phyloP scores from a whole-genome alignment of 2,113 vertebrate genomes.

The Pyrgilauda ruficollis region DNA sequence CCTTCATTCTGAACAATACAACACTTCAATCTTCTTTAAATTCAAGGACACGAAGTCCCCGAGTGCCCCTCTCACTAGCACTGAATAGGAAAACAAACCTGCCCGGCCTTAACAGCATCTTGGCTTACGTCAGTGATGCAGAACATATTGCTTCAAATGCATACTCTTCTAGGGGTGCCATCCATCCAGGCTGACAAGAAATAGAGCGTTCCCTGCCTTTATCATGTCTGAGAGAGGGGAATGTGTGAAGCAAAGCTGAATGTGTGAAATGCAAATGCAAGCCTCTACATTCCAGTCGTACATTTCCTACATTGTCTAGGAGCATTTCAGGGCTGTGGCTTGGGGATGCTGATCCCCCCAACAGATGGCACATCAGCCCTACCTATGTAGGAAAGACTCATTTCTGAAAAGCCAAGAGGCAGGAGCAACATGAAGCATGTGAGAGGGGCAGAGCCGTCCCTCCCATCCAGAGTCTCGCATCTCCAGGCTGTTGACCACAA shows the following conservation, averaged over 20 bases:
- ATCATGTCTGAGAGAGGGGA: constrained; percentile 52
- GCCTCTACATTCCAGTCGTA: neutral
- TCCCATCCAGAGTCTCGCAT: neutral
- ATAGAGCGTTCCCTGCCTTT: constrained; percentile 27
- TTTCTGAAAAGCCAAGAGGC: neutral
- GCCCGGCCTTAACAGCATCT: constrained; percentile 15
- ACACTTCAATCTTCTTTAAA: constrained; percentile 52
- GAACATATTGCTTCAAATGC: constrained; percentile 48
- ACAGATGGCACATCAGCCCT: neutral
- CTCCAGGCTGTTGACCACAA: neutral
- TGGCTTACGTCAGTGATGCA: constrained; percentile 40
- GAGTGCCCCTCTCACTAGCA: neutral
- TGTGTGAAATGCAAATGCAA: constrained; percentile 40
- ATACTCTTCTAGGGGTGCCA: constrained; percentile 36
- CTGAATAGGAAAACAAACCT: constrained; percentile 39
- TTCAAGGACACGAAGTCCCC: constrained; percentile 46
- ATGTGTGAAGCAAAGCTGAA: constrained; percentile 46
- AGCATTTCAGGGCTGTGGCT: neutral
- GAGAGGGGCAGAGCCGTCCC: neutral
- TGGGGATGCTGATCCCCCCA: neutral
- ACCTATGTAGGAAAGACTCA: neutral
- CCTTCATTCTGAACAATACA: constrained; percentile 33
- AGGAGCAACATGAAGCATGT: neutral
- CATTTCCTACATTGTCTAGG: neutral
- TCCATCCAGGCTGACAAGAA: constrained; percentile 54